Evolutionary conservation across 2,113 vertebrate species (phyloP).

Genomic region (Rana temporaria): DNA sequence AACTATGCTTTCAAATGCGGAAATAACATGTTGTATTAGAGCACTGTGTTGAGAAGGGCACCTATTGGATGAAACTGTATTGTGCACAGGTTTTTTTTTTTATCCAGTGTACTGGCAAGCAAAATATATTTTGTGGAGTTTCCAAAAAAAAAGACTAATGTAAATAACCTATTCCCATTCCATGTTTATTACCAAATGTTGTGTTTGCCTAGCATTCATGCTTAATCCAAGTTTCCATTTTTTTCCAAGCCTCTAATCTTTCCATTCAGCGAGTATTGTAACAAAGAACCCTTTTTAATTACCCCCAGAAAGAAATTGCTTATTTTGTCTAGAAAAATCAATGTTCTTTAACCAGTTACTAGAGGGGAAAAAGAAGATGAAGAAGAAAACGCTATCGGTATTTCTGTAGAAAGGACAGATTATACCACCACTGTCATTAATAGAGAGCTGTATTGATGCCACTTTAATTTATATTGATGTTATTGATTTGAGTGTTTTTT

Average conservation of each 20-base stretch:
- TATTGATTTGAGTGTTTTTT: neutral
- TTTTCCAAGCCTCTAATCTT: neutral
- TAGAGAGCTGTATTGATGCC: conserved; percentile 3
- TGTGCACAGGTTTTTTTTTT: no score
- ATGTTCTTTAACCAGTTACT: conserved; percentile 44
- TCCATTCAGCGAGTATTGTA: neutral
- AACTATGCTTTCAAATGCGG: no score
- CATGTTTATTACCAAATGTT: no score
- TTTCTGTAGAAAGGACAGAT: neutral
- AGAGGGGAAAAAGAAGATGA: conserved; percentile 6
- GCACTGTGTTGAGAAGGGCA: no score
- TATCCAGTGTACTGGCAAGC: no score
- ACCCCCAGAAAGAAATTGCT: neutral
- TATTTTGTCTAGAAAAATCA: neutral
- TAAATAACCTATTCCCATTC: no score
- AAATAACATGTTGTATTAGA: no score
- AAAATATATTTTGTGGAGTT: no score
- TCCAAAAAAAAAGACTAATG: no score
- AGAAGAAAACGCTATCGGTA: neutral
- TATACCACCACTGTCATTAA: neutral
- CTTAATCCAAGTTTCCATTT: no score
- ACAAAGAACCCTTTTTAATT: neutral
- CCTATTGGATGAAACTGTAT: no score
- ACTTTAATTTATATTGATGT: conserved; percentile 29
- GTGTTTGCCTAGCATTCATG: no score